A percentile compares a stretch with the other conserved stretches of the same genome.
Conservation (phyloP, 2,797 vertebrate species). For the Glyptemys insculpta region DNA sequence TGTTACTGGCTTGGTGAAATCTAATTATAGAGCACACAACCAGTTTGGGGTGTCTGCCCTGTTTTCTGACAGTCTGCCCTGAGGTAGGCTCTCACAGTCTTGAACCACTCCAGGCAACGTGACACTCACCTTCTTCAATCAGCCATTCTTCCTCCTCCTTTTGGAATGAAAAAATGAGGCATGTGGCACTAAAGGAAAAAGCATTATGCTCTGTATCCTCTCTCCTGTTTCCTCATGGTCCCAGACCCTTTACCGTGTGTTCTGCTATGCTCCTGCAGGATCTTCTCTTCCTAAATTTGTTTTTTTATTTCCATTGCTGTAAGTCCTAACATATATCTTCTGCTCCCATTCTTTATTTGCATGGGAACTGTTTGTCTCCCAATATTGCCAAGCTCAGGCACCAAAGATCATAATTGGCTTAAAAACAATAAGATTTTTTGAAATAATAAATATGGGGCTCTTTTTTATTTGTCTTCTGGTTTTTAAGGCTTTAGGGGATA, state of each 20-base stretch:
- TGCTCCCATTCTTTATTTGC: rapidly evolving
- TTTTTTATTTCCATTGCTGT: background rate
- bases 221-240: background rate
- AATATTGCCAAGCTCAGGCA: background rate
- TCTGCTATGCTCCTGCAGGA: background rate
- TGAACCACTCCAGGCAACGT: background rate
- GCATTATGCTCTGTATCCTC: rapidly evolving
- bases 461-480: background rate
- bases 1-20: background rate
- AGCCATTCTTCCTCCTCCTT: background rate
- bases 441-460: rapidly evolving
- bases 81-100: background rate
- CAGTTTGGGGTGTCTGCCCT: background rate
- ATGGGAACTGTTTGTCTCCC: background rate
- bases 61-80: background rate
- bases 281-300: background rate
- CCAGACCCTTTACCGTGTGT: background rate
- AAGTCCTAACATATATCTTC: rapidly evolving
- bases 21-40: background rate
- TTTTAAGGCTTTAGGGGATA: background rate
- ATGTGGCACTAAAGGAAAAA: background rate
- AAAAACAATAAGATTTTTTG: background rate
- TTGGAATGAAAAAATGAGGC: background rate
- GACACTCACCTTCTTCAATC: background rate
- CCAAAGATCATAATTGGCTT: background rate